Evolutionary conservation across 2,888 invertebrate genomes (phyloP).

Genomic region (Pachycephus smyrnensis): DNA sequence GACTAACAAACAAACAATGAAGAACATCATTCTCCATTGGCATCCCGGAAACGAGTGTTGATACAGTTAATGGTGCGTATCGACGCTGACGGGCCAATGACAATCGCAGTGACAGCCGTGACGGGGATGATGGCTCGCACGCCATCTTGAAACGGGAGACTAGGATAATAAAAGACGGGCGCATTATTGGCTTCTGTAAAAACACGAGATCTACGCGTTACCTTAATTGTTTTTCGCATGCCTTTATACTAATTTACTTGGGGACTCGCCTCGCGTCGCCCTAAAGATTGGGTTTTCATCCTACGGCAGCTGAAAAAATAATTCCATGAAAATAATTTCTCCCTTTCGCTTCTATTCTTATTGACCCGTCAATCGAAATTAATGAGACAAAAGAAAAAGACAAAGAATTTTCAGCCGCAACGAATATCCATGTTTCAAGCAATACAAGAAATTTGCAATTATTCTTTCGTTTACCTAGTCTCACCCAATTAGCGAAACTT

Average conservation of each 20-base stretch:
- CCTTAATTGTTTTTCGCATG: constrained; percentile 49
- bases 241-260: background rate
- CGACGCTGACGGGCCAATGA: constrained; percentile 36
- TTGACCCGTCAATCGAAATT: background rate
- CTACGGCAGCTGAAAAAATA: constrained; percentile 56
- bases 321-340: constrained; percentile 30
- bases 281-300: constrained; percentile 17
- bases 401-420: background rate
- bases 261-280: constrained; percentile 20
- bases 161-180: constrained; percentile 19
- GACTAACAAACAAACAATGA: background rate
- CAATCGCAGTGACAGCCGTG: constrained; percentile 32
- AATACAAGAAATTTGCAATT: background rate
- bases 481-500: background rate
- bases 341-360: constrained; percentile 10
- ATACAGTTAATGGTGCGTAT: constrained; percentile 45
- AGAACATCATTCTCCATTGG: background rate
- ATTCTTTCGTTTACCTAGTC: background rate
- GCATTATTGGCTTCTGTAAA: constrained; percentile 55
- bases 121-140: constrained; percentile 13
- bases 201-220: constrained; percentile 35
- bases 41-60: constrained; percentile 44
- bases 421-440: background rate
- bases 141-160: constrained; percentile 16
- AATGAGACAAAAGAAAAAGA: background rate